Evolutionary conservation across 2,113 vertebrate genomes (phyloP).

Genomic region (Emydura subglobosa): DNA sequence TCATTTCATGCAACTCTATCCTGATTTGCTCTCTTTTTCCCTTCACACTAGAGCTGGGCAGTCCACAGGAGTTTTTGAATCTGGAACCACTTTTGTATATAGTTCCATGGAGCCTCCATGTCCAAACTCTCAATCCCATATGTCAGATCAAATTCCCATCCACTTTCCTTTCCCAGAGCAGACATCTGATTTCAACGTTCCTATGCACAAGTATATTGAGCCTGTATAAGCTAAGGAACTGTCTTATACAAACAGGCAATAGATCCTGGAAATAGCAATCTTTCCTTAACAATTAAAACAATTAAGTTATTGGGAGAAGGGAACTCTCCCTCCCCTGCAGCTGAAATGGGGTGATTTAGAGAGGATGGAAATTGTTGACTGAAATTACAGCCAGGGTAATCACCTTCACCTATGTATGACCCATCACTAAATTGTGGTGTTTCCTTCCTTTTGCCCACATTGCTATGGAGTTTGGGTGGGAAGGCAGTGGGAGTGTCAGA

Average conservation of each 20-base stretch:
- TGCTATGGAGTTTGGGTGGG: slow-evolving; percentile 1
- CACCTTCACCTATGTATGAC: not conserved
- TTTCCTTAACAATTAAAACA: not conserved
- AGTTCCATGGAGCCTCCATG: slow-evolving; percentile 26
- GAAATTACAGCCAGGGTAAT: not conserved
- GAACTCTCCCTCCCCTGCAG: not conserved
- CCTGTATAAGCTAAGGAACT: slow-evolving; percentile 12
- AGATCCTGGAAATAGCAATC: not conserved
- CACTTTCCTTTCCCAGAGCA: slow-evolving; percentile 4
- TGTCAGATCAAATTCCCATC: not conserved
- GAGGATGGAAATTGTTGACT: not conserved
- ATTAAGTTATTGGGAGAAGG: not conserved
- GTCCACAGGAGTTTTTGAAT: slow-evolving; percentile 7
- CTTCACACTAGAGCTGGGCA: not conserved
- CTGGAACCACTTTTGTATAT: slow-evolving; percentile 26
- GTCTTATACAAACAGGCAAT: not conserved
- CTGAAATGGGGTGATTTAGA: not conserved
- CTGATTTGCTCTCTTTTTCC: not conserved
- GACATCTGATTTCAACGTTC: not conserved
- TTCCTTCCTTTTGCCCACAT: not conserved
- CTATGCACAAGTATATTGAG: slow-evolving; percentile 8
- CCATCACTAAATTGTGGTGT: not conserved
- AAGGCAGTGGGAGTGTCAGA: not conserved
- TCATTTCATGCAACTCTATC: not conserved
- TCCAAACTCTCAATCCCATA: slow-evolving; percentile 45